Base-by-base conservation (phyloP, 2,888 invertebrate genomes). In the Adelphocoris suturalis region DNA sequence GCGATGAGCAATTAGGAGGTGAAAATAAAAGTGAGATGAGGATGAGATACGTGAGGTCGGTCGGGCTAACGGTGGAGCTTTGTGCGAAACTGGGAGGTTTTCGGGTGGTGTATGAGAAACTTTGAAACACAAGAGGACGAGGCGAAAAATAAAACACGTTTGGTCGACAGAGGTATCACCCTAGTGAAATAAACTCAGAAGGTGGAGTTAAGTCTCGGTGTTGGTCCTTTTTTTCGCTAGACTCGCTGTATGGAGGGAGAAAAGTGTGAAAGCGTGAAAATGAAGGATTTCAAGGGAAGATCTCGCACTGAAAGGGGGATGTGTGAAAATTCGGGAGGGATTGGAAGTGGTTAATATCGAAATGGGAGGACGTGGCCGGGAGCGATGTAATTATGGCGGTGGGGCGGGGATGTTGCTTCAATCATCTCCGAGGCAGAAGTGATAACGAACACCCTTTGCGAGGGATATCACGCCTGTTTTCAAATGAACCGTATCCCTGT, bases 81-180 rank as follows among this genome's bases (percentile, higher is more conserved):
- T 78, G 47, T 19, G 78, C 37, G 37, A 23, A 4, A 68, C 3
- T 12, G 68, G 12, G 61, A 19, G 19, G 68, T 23, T 68, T 68
- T 68, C 78, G 13, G 82, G 52, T 11, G 82, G 23, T 19, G 47
- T 48, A 27, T 82, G 47, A 27, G 48, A 82, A 82, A 82, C 82
- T 46, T 19, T 46, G 47, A 78, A 78, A 78, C 37, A 78, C 37
- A 78, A 78, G 37, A 37, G 68, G 68, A 9, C 23, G 28, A 82
- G 82, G 82, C 23, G 82, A 48, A 82, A 82, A 82, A 82, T 82
- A 82, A 82, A 82, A 82, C 82, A 82, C 82, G 52, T 52, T 82
- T 47, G 16, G 47, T 46, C 46, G 78, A 23, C 68, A 68, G 23
- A 68, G 68, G 68, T n/a, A 19, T 19, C 9, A 16, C 3, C n/a